Base-by-base conservation (phyloP, 2,888 invertebrate species). In the Aethes cnicana region DNA sequence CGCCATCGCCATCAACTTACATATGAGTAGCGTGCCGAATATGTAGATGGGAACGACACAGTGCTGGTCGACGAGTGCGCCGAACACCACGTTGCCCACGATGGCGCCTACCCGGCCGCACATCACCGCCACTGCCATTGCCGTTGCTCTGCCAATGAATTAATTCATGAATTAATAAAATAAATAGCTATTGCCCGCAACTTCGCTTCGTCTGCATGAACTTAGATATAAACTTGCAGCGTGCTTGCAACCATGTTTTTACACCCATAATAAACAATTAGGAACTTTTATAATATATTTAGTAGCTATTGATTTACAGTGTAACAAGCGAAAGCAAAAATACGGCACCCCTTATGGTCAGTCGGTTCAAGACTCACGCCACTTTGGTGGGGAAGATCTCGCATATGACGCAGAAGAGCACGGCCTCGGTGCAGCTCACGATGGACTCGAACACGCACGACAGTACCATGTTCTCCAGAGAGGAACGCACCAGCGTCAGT, bases 361-460 rank as follows among this genome's bases (percentile, higher is more conserved):
- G n/a, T n/a, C n/a, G n/a, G n/a, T n/a, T n/a, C n/a, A n/a, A n/a
- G n/a, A 84, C 87, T 85, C 56, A 90, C 90, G 88, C 90, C 16
- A 90, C 84, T 82, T 90, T 88, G 6, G 91, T 90, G 4, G 91
- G 91, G 68, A 92, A 92, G 62, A 92, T 86, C 69, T 92, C 92
- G 58, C 92, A 91, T 42, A 92, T 91, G 49, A 91, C 90, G 59
- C 92, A 92, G 71, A 92, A 92, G 3, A 92, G 80, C 18, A 92
- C 91, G 0, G 92, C 91, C 66, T 92, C 92, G 0, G 91, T 90
- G 71, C 92, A 91, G 71, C 91, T 91, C 64, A 92, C 90, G 62
- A 92, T 84, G 46, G 92, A 91, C 65, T 92, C 92, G 57, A 92
- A 92, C 47, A 92, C 75, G 57, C 92, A 92, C 8, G 91, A 91